These are phyloP conservation scores for Sebastes hubbsi DNA, from an alignment of 2,797 vertebrate genomes.

Conservation along the genomic window DNA sequence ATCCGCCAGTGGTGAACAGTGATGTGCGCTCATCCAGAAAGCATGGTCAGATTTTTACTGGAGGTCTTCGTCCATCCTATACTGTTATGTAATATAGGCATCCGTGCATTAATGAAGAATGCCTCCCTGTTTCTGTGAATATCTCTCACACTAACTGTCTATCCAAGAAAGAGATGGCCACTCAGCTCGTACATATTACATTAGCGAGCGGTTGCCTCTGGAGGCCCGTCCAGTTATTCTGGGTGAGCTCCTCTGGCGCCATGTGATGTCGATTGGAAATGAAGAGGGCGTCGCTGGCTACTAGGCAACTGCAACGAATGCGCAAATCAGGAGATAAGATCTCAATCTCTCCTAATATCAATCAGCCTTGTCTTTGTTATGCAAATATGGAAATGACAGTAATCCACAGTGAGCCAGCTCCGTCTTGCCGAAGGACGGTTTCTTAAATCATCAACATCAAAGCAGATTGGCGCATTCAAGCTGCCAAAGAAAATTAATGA, in stretches of 20 bases:
- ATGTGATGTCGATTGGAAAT: conserved; percentile 61
- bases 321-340: conserved; percentile 49
- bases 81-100: conserved; percentile 25
- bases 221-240: conserved; percentile 67
- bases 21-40: conserved; percentile 11
- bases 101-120: conserved; percentile 13
- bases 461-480: conserved; percentile 34
- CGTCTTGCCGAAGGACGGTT: conserved; percentile 46
- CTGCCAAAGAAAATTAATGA: conserved; percentile 45
- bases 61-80: background rate
- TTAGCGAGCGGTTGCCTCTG: conserved; percentile 53
- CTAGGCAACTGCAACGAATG: conserved; percentile 63
- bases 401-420: conserved; percentile 33
- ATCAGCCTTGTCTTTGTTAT: conserved; percentile 61
- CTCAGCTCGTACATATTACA: conserved; percentile 51
- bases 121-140: conserved; percentile 18
- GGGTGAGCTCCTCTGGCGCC: conserved; percentile 59
- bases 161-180: conserved; percentile 27
- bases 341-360: conserved; percentile 30
- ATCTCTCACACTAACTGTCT: conserved; percentile 16
- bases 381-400: conserved; percentile 59
- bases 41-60: conserved; percentile 3
- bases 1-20: conserved; percentile 3
- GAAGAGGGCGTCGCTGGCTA: conserved; percentile 56
- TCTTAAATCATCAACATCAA: conserved; percentile 66